Conservation (phyloP, 2,888 invertebrate genomes). For the Cheilosia scutellata region DNA sequence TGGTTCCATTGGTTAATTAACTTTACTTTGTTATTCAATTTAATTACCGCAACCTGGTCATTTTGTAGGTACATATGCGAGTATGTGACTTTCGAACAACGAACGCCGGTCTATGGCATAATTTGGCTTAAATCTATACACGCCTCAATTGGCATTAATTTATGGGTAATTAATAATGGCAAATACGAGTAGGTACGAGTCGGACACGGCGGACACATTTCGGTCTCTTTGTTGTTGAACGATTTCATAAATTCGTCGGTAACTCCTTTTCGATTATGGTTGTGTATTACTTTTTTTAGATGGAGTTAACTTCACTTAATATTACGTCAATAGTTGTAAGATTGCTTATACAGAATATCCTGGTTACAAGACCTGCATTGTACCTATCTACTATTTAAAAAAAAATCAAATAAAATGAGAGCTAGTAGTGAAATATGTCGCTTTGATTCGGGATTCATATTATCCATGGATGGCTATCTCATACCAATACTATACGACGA, state of each 20-base stretch:
- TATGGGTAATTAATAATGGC: constrained; percentile 36
- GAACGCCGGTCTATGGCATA: not conserved
- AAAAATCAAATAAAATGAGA: too few relatives aligned
- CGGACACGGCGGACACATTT: not conserved
- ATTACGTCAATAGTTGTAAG: too few relatives aligned
- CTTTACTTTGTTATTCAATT: constrained; percentile 40
- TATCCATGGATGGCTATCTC: too few relatives aligned
- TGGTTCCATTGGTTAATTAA: constrained; percentile 57
- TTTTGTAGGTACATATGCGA: not conserved
- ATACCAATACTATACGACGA: too few relatives aligned
- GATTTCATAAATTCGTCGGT: not conserved
- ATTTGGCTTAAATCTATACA: not conserved
- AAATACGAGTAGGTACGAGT: not conserved
- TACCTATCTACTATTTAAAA: too few relatives aligned
- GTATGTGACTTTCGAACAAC: constrained; percentile 29
- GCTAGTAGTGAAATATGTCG: too few relatives aligned
- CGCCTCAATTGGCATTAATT: constrained; percentile 33
- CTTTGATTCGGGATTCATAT: too few relatives aligned
- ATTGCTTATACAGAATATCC: too few relatives aligned
- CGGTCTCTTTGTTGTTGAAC: constrained; percentile 32
- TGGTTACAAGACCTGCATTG: too few relatives aligned
- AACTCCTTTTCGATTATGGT: not conserved
- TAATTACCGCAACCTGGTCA: constrained; percentile 26
- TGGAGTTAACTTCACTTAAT: not conserved
- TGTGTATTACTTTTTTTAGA: not conserved